Percentiles rank a stretch among this genome's conserved stretches.
phyloP scores from a whole-genome alignment of 92 coral and sea anemone genomes.

The Siderastrea radians region DNA sequence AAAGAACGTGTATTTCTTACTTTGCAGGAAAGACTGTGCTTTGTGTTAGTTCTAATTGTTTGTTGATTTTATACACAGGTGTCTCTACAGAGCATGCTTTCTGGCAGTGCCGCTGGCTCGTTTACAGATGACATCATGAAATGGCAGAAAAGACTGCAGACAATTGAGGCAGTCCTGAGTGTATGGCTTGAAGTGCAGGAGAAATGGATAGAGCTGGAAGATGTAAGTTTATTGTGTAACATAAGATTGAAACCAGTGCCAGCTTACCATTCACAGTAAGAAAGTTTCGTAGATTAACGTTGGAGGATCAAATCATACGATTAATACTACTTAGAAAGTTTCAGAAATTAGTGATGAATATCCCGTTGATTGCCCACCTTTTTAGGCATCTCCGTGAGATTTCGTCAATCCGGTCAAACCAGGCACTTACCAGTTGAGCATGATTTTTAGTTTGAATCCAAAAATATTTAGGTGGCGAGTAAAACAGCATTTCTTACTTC shows the following conservation, averaged over 20 bases:
- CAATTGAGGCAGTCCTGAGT: slow-evolving; percentile 93
- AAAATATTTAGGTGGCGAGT: not conserved
- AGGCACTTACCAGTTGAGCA: not conserved
- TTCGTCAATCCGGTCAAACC: no score
- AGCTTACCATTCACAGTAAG: no score
- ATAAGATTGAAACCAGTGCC: no score
- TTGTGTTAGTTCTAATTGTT: not conserved
- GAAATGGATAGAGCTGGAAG: slow-evolving; percentile 97
- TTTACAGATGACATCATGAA: slow-evolving; percentile 97
- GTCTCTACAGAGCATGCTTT: slow-evolving; percentile 96
- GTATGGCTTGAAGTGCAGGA: slow-evolving; percentile 99
- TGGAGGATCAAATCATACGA: no score
- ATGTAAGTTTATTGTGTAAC: slow-evolving; percentile 70
- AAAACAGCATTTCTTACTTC: not conserved
- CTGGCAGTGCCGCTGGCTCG: slow-evolving; percentile 98
- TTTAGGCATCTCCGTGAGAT: no score
- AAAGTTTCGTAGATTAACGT: no score
- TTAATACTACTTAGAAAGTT: no score
- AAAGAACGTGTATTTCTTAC: no score
- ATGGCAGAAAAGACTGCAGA: slow-evolving; percentile 98
- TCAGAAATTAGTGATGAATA: no score
- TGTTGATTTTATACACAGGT: slow-evolving; percentile 63
- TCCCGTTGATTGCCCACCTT: no score
- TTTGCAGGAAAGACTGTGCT: no score
- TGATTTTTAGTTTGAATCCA: no score